These are phyloP conservation scores for Nothocercus nigrocapillus DNA, from an alignment of 2,113 vertebrate species.

Conservation along the genomic window DNA sequence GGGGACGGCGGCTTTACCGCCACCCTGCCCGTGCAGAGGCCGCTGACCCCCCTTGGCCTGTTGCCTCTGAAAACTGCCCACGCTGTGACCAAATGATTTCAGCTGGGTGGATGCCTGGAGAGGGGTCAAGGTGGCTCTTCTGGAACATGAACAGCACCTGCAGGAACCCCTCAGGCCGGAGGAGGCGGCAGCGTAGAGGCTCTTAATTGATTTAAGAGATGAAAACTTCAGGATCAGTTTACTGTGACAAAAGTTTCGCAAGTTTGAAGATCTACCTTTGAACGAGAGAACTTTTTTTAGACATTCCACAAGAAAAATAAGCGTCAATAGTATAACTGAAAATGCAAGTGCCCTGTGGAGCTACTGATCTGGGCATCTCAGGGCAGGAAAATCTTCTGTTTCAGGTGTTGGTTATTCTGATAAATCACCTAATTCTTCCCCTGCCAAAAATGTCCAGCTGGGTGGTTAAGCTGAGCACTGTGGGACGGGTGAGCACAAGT, in stretches of 20 bases:
- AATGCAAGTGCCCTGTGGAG: neutral
- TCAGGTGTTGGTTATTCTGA: neutral
- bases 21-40: neutral
- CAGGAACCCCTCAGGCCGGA: neutral
- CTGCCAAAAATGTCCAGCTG: neutral
- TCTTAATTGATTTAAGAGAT: neutral
- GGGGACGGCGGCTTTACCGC: neutral
- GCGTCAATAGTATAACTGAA: neutral
- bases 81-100: neutral
- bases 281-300: neutral
- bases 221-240: neutral
- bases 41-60: too few relatives aligned
- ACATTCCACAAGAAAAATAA: neutral
- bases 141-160: neutral
- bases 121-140: neutral
- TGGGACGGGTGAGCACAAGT: neutral
- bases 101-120: neutral
- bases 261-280: neutral
- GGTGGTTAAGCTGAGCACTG: neutral
- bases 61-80: neutral
- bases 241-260: neutral
- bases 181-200: neutral
- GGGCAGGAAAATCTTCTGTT: neutral
- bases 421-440: neutral
- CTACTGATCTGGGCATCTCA: neutral